Conservation (phyloP, 1,140 invertebrate genomes). For the Procambarus clarkii region DNA sequence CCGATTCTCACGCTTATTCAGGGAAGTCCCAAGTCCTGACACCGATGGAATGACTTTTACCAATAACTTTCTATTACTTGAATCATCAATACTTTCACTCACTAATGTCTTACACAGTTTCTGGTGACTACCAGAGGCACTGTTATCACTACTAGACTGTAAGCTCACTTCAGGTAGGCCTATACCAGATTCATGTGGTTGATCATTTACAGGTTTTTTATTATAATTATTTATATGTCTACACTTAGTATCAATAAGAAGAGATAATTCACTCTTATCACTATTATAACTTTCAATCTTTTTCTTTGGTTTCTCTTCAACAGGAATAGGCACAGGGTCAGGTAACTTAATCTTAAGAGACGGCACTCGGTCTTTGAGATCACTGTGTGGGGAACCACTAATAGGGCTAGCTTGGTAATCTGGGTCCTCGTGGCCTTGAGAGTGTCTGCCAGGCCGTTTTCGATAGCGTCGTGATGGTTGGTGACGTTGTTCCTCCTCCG, state of each 20-base stretch:
- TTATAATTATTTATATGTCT: constrained; percentile 7
- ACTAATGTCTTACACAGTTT: not conserved
- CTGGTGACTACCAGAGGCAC: not conserved
- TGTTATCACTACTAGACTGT: not conserved
- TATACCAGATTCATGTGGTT: not conserved
- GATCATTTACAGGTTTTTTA: constrained; percentile 23
- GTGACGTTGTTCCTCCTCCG: constrained; percentile 29
- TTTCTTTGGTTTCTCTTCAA: constrained; percentile 41
- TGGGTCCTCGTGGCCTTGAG: constrained; percentile 1
- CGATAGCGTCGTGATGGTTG: constrained; percentile 17
- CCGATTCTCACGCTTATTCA: not conserved
- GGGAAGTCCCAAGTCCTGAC: not conserved
- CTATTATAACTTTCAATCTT: constrained; percentile 21
- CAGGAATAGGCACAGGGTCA: constrained; percentile 39
- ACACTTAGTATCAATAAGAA: constrained; percentile 4
- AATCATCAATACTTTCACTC: not conserved
- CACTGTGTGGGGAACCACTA: constrained; percentile 28
- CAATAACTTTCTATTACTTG: constrained; percentile 10
- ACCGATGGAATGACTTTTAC: constrained; percentile 33
- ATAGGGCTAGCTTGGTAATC: not conserved
- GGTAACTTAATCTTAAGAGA: constrained; percentile 52
- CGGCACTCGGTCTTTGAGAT: constrained; percentile 49
- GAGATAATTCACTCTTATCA: constrained; percentile 13
- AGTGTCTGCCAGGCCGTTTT: not conserved
- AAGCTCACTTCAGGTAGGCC: not conserved